A percentile compares a stretch with the other conserved stretches of the same genome.
phyloP scores from a whole-genome alignment of 1,140 invertebrate species.

The Adoxophyes honmai region DNA sequence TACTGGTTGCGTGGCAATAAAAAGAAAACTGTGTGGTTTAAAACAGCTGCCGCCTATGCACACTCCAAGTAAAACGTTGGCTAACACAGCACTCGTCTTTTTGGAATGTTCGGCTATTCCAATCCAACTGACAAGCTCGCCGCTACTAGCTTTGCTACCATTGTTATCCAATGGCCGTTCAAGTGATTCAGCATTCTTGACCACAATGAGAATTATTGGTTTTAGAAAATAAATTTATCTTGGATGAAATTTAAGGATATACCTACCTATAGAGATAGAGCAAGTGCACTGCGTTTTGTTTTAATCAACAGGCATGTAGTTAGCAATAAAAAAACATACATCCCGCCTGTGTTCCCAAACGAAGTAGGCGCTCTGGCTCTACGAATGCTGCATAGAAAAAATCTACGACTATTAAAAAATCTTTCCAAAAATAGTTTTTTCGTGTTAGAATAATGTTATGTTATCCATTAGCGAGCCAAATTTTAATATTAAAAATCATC shows the following conservation, averaged over 20 bases:
- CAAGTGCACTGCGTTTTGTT: no score
- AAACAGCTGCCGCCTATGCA: constrained; percentile 39
- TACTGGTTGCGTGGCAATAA: constrained; percentile 17
- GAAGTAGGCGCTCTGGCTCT: no score
- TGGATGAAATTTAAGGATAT: background rate
- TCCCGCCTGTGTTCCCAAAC: no score
- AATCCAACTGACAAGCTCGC: constrained; percentile 23
- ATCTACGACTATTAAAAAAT: no score
- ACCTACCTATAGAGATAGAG: no score
- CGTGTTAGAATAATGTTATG: no score
- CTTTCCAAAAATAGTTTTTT: no score
- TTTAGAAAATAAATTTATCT: background rate
- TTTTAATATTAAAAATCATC: no score
- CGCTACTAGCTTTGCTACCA: constrained; percentile 1
- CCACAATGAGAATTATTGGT: background rate
- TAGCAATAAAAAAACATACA: no score
- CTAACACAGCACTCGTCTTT: constrained; percentile 34
- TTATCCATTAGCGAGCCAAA: no score
- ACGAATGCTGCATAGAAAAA: no score
- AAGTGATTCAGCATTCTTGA: background rate
- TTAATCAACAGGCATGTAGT: no score
- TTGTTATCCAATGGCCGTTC: background rate
- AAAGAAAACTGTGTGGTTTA: constrained; percentile 33
- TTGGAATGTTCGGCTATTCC: constrained; percentile 36
- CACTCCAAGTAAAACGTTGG: constrained; percentile 29